Evolutionary conservation across 1,140 invertebrate genomes (phyloP), one percentile per base, ranked within the genome.

Genomic region (Papilio machaon): DNA sequence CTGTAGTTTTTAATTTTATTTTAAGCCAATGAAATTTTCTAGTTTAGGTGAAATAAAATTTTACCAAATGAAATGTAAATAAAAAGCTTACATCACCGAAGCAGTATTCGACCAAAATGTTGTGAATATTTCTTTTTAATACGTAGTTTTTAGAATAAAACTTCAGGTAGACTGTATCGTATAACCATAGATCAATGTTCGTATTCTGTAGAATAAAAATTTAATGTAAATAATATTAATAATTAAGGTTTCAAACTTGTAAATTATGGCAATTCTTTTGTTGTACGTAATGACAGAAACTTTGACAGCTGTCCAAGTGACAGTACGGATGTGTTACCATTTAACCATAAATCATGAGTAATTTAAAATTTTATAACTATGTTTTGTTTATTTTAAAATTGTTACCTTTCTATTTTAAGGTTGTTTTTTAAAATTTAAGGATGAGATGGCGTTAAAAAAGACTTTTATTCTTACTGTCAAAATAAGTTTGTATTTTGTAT

Each of bases 101-200:
- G 75, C 90, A 92, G 89, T 92, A 90, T 91, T 91, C 70, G 90
- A 92, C 90, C 90, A 91, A 92, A 88, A 82, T 88, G 87, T 86
- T 91, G 91, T 92, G 88, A 86, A 91, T 91, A 90, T 82, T 86
- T 82, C 73, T 85, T 83, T 83, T 82, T 80, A 81, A 67, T 79
- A 73, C 46, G 82, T 79, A 79, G 76, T 35, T 67, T 46, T 46
- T 64, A 79, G 75, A 79, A 46, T 9, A 64, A 75, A 64, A 79
- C 46, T 67, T 30, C 30, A 46, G 46, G 38, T 43, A 19, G 30
- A 67, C 60, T 79, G 58, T 79, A 43, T 79, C 43, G 30, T n/a
- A 19, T 78, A 67, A 81, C 54, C 38, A 81, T 84, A 84, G 73
- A 73, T 88, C 60, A 83, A 83, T 88, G 87, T 89, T 86, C 82